Evolutionary conservation across 2,888 invertebrate genomes (phyloP), one percentile per base, ranked within the genome.

Genomic region (Acronicta aceris): DNA sequence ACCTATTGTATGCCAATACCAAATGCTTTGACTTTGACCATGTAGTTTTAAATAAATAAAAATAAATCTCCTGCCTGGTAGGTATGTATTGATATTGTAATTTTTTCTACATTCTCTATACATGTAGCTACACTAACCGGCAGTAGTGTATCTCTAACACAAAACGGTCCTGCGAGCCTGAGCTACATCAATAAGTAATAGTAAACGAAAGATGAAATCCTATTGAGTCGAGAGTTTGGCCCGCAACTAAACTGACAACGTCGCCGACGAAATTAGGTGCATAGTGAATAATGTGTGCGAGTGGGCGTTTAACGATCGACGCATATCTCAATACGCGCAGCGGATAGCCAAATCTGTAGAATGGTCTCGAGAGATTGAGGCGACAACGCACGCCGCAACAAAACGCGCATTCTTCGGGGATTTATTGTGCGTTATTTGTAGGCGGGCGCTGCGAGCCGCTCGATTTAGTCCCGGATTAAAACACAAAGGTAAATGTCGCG

Each of bases 401-500:
- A 80, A 77, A 81, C 75, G 74, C 78, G 75, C 87, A 88, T 88
- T 89, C 88, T 84, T 78, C 63, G 69, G 71, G 79, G 83, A 89
- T 89, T 88, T 88, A 90, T 88, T 74, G 83, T 71, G 72, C 81
- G 81, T 80, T 81, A 84, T 83, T 83, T 82, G 83, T 81, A 81
- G 79, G 71, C 73, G 72, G 70, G 58, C 71, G 80, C 59, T 59
- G 74, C 67, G 61, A 64, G 64, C 79, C 79, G 79, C 82, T 78
- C 81, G 82, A 82, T 84, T 81, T 83, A 87, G 76, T 78, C 76
- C 79, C 81, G 75, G 79, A 81, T 82, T 82, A 76, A 81, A 83
- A 81, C 76, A 89, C 89, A 89, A 89, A 89, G 89, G 88, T 89
- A 89, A 89, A 88, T 89, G 89, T 88, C 88, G 86, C 78, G 66